Percentiles rank a stretch among this genome's conserved stretches.
These are phyloP conservation scores for Ephestia elutella DNA, from an alignment of 1,140 invertebrate species.

Conservation along the genomic window DNA sequence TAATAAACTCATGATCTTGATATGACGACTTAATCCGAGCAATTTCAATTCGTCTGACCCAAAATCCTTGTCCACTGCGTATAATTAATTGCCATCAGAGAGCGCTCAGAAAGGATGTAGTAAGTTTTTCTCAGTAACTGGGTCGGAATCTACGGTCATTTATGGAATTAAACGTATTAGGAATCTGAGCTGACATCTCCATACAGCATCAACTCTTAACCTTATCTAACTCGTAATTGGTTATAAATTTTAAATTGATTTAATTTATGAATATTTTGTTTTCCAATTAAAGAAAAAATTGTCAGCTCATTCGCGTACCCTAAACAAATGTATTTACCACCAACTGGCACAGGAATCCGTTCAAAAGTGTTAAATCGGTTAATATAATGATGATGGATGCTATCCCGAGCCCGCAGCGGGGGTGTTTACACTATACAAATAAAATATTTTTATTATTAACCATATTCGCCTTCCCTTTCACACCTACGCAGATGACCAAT, in stretches of 20 bases:
- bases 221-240: not conserved
- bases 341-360: constrained; percentile 65
- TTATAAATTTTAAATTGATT: not conserved
- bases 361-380: constrained; percentile 75
- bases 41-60: not conserved
- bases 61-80: not conserved
- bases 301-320: constrained; percentile 54
- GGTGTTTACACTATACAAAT: constrained; percentile 73
- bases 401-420: constrained; percentile 68
- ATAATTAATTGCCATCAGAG: constrained; percentile 4
- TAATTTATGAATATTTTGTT: not conserved
- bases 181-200: not conserved
- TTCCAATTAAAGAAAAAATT: constrained; percentile 7
- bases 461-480: constrained; percentile 41
- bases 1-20: constrained; percentile 1
- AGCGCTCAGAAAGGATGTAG: not conserved
- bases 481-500: constrained; percentile 32
- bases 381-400: constrained; percentile 74
- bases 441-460: constrained; percentile 75
- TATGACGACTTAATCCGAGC: not conserved
- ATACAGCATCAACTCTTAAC: not conserved
- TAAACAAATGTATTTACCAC: constrained; percentile 51
- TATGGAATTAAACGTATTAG: constrained; percentile 2
- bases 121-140: not conserved
- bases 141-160: not conserved